Evolutionary conservation across 2,888 invertebrate genomes (phyloP).

Genomic region (Nineta flava): DNA sequence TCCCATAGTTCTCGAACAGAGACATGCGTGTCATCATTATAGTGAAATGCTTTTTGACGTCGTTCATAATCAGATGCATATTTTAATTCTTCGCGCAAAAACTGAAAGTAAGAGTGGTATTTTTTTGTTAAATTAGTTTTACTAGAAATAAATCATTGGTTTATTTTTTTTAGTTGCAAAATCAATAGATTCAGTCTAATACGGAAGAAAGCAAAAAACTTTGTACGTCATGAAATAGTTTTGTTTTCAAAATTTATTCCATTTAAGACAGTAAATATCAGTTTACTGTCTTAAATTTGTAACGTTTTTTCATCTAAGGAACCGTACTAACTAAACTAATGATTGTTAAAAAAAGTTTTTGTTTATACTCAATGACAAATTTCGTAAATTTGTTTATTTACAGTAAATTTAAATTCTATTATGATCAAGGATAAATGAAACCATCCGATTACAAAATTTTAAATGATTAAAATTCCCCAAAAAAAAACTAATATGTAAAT

Average conservation of each 20-base stretch:
- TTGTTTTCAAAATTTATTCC: no score
- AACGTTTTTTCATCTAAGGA: no score
- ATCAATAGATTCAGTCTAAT: not conserved
- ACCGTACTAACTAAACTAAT: no score
- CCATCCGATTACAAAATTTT: conserved; percentile 3
- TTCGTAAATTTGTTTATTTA: not conserved
- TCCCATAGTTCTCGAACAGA: conserved; percentile 96
- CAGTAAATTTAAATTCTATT: not conserved
- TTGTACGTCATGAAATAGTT: no score
- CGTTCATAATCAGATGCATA: conserved; percentile 88
- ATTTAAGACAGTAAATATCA: no score
- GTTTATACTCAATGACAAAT: not conserved
- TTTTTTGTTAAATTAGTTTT: not conserved
- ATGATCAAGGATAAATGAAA: not conserved
- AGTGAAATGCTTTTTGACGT: conserved; percentile 87
- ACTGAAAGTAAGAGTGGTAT: conserved; percentile 49
- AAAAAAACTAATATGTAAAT: conserved; percentile 4
- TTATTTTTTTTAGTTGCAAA: not conserved
- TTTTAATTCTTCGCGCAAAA: conserved; percentile 87
- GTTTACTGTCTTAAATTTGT: no score
- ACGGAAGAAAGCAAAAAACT: no score
- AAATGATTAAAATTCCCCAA: not conserved
- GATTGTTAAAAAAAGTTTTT: not conserved
- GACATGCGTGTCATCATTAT: conserved; percentile 94
- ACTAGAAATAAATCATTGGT: not conserved